phyloP scores from a whole-genome alignment of 2,113 vertebrate species.

The Microtus richardsoni region DNA sequence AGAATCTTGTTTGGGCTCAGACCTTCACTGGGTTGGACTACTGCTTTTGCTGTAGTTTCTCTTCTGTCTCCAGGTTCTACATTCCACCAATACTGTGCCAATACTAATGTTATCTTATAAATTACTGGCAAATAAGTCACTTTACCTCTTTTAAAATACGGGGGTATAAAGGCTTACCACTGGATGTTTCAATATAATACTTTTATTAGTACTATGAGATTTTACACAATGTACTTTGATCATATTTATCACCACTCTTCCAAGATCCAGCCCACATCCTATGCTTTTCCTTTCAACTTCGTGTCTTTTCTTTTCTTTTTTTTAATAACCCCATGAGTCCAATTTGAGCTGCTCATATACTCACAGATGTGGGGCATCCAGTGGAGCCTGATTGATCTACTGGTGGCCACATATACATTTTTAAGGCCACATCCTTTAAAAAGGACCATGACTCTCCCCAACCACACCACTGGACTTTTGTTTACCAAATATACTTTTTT shows the following conservation, averaged over 20 bases:
- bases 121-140: not conserved
- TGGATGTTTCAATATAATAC: not conserved
- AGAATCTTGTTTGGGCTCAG: not conserved
- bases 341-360: not conserved
- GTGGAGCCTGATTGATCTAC: not conserved
- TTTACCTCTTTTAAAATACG: not conserved
- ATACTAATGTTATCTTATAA: slow-evolving; percentile 1
- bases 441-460: not conserved
- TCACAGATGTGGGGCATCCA: not conserved
- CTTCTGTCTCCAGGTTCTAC: not conserved
- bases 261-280: not conserved
- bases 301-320: not conserved
- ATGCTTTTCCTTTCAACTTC: not conserved
- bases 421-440: not conserved
- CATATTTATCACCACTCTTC: not conserved
- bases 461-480: not conserved
- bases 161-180: not conserved
- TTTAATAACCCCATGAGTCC: not conserved
- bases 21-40: not conserved
- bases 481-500: not conserved
- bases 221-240: not conserved
- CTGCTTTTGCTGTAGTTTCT: not conserved
- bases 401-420: not conserved
- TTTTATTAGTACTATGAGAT: not conserved
- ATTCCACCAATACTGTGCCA: not conserved